Evolutionary conservation across 2,113 vertebrate species (phyloP).

Genomic region (Scalopus aquaticus): DNA sequence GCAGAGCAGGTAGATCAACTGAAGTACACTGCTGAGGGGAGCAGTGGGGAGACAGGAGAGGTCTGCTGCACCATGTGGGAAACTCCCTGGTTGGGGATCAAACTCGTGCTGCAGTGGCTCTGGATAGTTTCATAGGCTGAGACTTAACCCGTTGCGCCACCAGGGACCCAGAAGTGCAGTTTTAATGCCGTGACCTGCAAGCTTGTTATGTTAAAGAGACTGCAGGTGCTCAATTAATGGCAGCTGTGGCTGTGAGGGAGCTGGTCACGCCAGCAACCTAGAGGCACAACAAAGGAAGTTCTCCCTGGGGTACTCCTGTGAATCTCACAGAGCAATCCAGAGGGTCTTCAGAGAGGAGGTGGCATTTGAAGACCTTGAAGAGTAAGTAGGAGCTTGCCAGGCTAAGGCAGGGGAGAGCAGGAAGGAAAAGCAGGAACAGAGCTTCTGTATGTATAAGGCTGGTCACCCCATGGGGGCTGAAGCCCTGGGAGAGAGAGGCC

Average conservation of each 20-base stretch:
- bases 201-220: neutral
- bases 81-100: too few species aligned
- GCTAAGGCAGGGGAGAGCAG: neutral
- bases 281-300: neutral
- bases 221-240: neutral
- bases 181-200: neutral
- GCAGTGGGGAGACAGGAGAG: too few species aligned
- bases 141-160: too few species aligned
- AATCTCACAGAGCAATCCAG: neutral
- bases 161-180: neutral
- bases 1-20: too few species aligned
- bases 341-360: constrained; percentile 42
- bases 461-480: neutral
- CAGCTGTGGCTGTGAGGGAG: neutral
- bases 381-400: neutral
- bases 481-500: neutral
- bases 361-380: constrained; percentile 17
- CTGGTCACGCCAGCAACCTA: neutral
- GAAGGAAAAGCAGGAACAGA: neutral
- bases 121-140: too few species aligned
- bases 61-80: too few species aligned
- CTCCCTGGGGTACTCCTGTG: neutral
- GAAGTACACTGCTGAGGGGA: too few species aligned
- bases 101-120: too few species aligned
- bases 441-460: neutral